Conservation (phyloP, 92 coral and sea anemone species). For the Metridium senile region DNA sequence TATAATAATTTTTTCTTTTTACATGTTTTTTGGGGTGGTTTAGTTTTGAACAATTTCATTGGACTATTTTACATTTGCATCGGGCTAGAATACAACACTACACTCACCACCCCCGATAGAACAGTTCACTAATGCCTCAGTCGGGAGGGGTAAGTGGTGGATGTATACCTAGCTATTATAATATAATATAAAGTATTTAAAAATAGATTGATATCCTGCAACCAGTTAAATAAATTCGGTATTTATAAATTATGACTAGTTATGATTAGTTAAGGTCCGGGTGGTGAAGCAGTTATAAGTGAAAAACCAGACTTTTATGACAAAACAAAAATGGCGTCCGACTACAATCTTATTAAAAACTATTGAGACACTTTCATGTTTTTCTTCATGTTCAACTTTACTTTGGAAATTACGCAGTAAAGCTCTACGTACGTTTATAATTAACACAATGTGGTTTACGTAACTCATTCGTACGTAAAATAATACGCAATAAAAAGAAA, state of each 20-base stretch:
- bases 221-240: constrained; percentile 30
- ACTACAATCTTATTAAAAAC: no score
- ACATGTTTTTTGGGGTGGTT: background rate
- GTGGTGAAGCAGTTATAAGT: no score
- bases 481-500: no score
- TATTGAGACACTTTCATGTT: no score
- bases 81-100: background rate
- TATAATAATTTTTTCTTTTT: background rate
- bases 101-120: background rate
- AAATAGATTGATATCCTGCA: constrained; percentile 27
- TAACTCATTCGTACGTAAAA: no score
- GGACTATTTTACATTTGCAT: constrained; percentile 8
- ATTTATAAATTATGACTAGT: constrained; percentile 2
- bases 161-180: background rate
- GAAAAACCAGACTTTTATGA: no score
- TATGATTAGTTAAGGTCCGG: no score
- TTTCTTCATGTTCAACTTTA: no score
- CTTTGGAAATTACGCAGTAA: no score
- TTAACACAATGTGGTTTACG: no score
- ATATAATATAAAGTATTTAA: constrained; percentile 12
- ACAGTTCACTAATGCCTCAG: background rate
- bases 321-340: no score
- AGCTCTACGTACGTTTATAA: no score
- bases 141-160: background rate
- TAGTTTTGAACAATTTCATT: background rate